Percentiles rank a stretch among this genome's conserved stretches.
phyloP scores from a whole-genome alignment of 2,797 vertebrate species.

The Myotis daubentonii region DNA sequence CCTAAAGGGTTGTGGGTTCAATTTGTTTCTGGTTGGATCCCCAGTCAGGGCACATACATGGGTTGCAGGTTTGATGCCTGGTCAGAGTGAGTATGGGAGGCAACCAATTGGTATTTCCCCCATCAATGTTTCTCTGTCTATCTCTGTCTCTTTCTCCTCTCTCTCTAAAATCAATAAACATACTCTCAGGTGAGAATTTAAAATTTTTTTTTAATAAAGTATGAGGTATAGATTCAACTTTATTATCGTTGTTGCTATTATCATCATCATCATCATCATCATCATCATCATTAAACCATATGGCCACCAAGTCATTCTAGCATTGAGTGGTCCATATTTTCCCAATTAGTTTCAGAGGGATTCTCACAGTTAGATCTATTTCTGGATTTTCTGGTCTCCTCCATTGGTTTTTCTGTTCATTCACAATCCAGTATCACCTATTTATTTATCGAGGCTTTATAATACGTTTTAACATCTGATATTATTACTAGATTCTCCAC shows the following conservation, averaged over 20 bases:
- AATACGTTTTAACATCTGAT: not conserved
- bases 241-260: not conserved
- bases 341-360: not conserved
- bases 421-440: not conserved
- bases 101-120: not conserved
- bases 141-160: not conserved
- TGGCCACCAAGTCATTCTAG: not conserved
- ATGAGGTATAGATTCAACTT: not conserved
- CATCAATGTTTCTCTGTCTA: not conserved
- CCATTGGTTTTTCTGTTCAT: not conserved
- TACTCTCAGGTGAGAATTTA: not conserved
- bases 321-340: not conserved
- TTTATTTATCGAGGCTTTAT: not conserved
- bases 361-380: not conserved
- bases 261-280: too few species aligned
- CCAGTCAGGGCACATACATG: not conserved
- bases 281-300: not conserved
- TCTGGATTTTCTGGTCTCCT: not conserved
- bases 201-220: not conserved
- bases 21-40: not conserved
- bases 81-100: not conserved
- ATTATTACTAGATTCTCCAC: not conserved
- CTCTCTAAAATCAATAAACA: not conserved
- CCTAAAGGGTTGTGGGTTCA: not conserved
- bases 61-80: not conserved